Evolutionary conservation across 1,140 invertebrate species (phyloP).

Genomic region (Drosophila teissieri): DNA sequence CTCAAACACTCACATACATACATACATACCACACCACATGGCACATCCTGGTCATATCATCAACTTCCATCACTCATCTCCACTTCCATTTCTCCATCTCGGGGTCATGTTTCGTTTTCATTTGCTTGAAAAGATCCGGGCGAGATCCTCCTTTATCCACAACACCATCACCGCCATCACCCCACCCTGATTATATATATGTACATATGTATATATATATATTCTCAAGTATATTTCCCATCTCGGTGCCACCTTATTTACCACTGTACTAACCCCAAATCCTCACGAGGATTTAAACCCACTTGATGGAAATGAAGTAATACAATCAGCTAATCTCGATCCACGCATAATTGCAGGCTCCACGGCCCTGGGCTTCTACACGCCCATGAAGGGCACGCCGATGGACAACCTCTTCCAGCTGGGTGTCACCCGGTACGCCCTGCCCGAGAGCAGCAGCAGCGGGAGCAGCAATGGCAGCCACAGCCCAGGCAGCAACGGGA

Average conservation of each 20-base stretch:
- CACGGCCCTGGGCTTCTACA: constrained; percentile 86
- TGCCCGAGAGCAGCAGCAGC: constrained; percentile 53
- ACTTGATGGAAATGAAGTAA: background rate
- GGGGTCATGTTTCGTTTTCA: constrained; percentile 33
- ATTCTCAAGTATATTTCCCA: constrained; percentile 3
- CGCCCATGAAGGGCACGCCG: constrained; percentile 86
- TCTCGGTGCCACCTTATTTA: constrained; percentile 33
- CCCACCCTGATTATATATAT: constrained; percentile 10
- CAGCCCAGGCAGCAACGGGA: constrained; percentile 55
- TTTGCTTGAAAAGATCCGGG: constrained; percentile 31
- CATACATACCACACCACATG: constrained; percentile 9
- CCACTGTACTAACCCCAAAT: constrained; percentile 18
- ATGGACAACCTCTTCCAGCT: constrained; percentile 87
- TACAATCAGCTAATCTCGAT: background rate
- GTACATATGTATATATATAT: constrained; percentile 2
- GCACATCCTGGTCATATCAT: constrained; percentile 32
- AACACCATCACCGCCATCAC: background rate
- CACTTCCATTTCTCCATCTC: constrained; percentile 25
- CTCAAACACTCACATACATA: constrained; percentile 5
- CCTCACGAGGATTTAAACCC: constrained; percentile 1
- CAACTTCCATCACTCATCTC: constrained; percentile 28
- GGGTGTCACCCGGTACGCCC: constrained; percentile 86
- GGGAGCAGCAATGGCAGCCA: constrained; percentile 41
- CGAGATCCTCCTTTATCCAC: constrained; percentile 8
- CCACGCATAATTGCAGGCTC: constrained; percentile 69